These are phyloP conservation scores for Gymnocephalus cernua DNA, from an alignment of 2,113 vertebrate species.

Conservation along the genomic window DNA sequence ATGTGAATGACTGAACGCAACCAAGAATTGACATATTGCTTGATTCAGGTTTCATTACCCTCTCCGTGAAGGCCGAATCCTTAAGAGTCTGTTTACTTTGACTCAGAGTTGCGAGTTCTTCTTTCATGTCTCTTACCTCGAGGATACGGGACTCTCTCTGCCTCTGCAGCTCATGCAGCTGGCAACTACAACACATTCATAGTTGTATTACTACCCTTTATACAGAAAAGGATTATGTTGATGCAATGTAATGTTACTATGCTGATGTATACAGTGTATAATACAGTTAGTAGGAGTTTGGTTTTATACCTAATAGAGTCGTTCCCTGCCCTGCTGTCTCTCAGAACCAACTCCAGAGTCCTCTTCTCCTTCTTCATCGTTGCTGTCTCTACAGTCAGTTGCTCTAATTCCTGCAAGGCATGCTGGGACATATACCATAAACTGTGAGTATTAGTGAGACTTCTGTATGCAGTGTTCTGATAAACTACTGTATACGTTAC, in stretches of 20 bases:
- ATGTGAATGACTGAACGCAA: not conserved
- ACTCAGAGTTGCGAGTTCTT: constrained; percentile 39
- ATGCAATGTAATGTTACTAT: not conserved
- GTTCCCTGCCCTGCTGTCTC: constrained; percentile 55
- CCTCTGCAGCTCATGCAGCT: constrained; percentile 66
- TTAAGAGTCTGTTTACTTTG: constrained; percentile 20
- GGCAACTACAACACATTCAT: constrained; percentile 49
- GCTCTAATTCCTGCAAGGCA: constrained; percentile 46
- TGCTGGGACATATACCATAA: constrained; percentile 62
- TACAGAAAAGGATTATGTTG: not conserved
- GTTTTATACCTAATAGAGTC: constrained; percentile 75
- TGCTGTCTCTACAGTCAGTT: constrained; percentile 35
- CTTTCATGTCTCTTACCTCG: constrained; percentile 55
- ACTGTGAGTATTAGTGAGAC: constrained; percentile 3
- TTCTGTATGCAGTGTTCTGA: not conserved
- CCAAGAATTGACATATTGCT: not conserved
- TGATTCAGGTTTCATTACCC: constrained; percentile 24
- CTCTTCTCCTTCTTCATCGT: constrained; percentile 63
- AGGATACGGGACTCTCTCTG: constrained; percentile 53
- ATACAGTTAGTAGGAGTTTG: not conserved
- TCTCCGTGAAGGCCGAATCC: constrained; percentile 2
- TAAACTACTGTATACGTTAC: constrained; percentile 48
- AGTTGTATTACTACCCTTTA: constrained; percentile 4
- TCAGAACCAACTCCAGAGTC: constrained; percentile 47
- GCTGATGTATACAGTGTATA: not conserved